phyloP scores from a whole-genome alignment of 1,140 invertebrate genomes.

The Pomacea maculata region DNA sequence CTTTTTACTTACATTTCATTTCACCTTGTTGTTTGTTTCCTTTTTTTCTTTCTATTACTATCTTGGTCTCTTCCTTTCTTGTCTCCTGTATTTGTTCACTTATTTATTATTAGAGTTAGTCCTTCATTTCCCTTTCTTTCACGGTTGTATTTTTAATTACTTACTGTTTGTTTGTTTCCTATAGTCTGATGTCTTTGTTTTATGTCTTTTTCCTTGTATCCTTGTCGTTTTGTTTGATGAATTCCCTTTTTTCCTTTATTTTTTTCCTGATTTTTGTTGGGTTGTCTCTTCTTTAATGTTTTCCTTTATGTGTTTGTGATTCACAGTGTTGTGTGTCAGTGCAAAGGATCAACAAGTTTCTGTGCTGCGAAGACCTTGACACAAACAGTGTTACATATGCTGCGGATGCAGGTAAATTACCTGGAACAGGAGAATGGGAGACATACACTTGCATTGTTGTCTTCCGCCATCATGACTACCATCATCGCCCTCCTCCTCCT shows the following conservation, averaged over 20 bases:
- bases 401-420: slow-evolving; percentile 17
- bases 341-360: slow-evolving; percentile 52
- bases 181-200: no score
- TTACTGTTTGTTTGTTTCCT: no score
- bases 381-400: slow-evolving; percentile 38
- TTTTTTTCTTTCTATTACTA: not conserved
- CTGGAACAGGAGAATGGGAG: not conserved
- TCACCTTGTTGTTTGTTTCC: not conserved
- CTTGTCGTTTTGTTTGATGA: no score
- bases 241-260: not conserved
- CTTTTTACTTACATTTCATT: not conserved
- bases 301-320: not conserved
- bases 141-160: no score
- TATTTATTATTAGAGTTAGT: no score
- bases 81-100: not conserved
- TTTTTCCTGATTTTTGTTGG: no score
- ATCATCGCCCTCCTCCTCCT: no score
- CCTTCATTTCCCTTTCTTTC: no score
- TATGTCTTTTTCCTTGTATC: not conserved
- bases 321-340: slow-evolving; percentile 55
- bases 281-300: not conserved
- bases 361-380: slow-evolving; percentile 53
- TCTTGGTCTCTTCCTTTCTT: no score
- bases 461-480: no score
- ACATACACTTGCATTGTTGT: no score